Evolutionary conservation across 23 tunicate genomes (phyloP), one percentile per base, ranked within the genome.

Genomic region (Trididemnum nubilum): DNA sequence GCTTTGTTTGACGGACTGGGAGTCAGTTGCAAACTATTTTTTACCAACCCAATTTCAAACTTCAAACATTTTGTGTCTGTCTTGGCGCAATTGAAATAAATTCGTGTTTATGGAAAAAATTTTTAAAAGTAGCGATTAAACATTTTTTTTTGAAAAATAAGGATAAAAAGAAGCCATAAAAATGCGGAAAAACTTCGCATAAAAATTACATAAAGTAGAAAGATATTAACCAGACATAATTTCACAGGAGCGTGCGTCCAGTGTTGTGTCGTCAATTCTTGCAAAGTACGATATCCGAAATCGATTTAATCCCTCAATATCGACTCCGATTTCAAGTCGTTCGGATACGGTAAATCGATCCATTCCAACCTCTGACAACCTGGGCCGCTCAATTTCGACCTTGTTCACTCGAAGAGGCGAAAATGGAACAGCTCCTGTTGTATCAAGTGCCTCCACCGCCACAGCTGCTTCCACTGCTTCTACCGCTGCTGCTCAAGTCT

Each of bases 321-420:
- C 76, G 32, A 29, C 90, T 19, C 72, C 79, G 2, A 69, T 71
- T 28, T 64, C 40, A 2, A 70, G 22, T 50, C 76, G 64, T 7
- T 71, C 71, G 51, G 93, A 88, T n/a, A 81, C 58, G 52, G 81
- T 85, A 1, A 85, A 74, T 27, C 85, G 92, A n/a, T 9, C 71
- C 7, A n/a, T 74, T n/a, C 49, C 69, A 26, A n/a, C n/a, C n/a
- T 75, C 78, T 60, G 94, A 89, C 26, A 90, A 73, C 79, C 74
- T 87, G 3, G 96, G 83, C 33, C 88, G 96, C 21, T 80, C 86
- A 32, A 91, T 91, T 65, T 85, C 90, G 22, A 86, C 97, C 2
- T 60, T 91, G n/a, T 81, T 91, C 23, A 85, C 87, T 34, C 51
- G 97, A 33, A 76, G 97, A 66, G 86, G 81, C 25, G 97, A 91